Evolutionary conservation across 2,113 vertebrate genomes (phyloP).

Genomic region (Leucoraja erinaceus): DNA sequence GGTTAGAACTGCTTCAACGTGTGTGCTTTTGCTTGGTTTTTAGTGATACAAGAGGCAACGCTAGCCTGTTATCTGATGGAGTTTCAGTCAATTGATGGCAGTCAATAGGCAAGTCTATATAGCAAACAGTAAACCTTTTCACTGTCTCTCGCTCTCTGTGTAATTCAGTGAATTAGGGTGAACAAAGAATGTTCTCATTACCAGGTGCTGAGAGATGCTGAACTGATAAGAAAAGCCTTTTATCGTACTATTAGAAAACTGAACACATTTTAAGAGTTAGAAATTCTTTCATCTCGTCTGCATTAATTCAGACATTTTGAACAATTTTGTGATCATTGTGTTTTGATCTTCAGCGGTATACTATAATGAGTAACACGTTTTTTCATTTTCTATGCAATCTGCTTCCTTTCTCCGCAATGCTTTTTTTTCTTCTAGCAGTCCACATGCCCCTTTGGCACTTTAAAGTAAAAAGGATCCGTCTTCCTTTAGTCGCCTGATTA

Average conservation of each 20-base stretch:
- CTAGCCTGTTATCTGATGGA: slow-evolving; percentile 40
- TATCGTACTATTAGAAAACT: slow-evolving; percentile 29
- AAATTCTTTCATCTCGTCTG: slow-evolving; percentile 35
- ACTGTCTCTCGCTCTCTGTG: slow-evolving; percentile 35
- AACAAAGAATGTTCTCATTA: slow-evolving; percentile 42
- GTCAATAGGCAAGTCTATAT: slow-evolving; percentile 38
- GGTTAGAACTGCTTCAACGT: background rate
- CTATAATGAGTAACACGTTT: slow-evolving; percentile 49
- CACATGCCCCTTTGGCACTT: background rate
- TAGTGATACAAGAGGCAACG: slow-evolving; percentile 29
- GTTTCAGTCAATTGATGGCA: slow-evolving; percentile 40
- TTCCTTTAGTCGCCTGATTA: background rate
- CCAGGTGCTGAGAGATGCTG: slow-evolving; percentile 43
- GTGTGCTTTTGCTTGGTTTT: slow-evolving; percentile 17
- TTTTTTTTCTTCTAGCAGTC: background rate
- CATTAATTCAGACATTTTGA: background rate
- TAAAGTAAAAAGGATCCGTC: background rate
- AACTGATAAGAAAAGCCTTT: slow-evolving; percentile 39
- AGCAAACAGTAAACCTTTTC: slow-evolving; percentile 40
- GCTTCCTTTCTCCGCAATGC: slow-evolving; percentile 38
- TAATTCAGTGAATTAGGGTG: slow-evolving; percentile 38
- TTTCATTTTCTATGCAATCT: slow-evolving; percentile 50
- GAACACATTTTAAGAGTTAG: background rate
- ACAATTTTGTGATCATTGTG: slow-evolving; percentile 38
- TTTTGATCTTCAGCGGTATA: slow-evolving; percentile 39